Conservation (phyloP, 2,797 vertebrate species). For the Phrynocephalus forsythii region DNA sequence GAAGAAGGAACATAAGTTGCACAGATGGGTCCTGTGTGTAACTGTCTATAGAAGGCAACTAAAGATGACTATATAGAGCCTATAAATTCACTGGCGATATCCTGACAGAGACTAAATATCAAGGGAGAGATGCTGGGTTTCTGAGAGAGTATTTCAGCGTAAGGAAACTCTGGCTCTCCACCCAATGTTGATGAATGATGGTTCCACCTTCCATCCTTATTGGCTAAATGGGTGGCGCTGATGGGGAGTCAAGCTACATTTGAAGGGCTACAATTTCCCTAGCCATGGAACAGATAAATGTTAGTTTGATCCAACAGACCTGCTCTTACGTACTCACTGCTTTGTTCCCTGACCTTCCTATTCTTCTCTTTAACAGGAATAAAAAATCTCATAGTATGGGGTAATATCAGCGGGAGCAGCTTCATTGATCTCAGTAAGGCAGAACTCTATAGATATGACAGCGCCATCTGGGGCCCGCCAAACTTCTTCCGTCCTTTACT, state of each 20-base stretch:
- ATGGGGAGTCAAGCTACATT: background rate
- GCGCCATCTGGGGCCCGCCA: slow-evolving; percentile 85
- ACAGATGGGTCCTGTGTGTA: background rate
- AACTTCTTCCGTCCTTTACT: slow-evolving; percentile 78
- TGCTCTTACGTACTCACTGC: background rate
- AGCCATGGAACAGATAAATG: background rate
- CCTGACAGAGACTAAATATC: background rate
- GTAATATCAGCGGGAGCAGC: slow-evolving; percentile 86
- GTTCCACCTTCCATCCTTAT: background rate
- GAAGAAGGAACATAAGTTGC: too few species aligned
- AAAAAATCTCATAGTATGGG: slow-evolving; percentile 89
- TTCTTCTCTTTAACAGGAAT: slow-evolving; percentile 81
- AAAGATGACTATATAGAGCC: background rate
- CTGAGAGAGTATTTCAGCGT: background rate
- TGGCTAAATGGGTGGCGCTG: background rate
- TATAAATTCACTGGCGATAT: background rate
- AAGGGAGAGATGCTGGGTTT: background rate
- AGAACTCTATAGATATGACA: slow-evolving; percentile 82
- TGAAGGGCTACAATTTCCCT: background rate
- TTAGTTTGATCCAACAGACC: background rate
- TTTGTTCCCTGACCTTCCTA: slow-evolving; percentile 36
- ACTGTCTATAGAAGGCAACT: background rate
- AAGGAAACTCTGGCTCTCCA: background rate
- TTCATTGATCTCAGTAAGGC: slow-evolving; percentile 88
- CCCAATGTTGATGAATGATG: background rate